Evolutionary conservation across 2,113 vertebrate genomes (phyloP), one percentile per base, ranked within the genome.

Genomic region (Paraplagusia blochii): DNA sequence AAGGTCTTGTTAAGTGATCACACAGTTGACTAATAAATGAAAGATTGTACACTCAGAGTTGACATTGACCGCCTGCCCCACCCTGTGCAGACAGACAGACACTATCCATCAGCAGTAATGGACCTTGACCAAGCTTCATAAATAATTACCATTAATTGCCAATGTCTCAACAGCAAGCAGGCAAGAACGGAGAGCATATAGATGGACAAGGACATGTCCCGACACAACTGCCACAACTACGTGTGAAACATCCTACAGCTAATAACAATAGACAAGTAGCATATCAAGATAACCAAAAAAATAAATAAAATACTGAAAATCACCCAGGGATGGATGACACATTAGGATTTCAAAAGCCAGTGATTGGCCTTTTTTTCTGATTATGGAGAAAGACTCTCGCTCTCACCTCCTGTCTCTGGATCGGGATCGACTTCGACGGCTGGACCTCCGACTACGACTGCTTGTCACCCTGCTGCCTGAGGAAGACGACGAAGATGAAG

Each of bases 401-500:
- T 14, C 80, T 76, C 50, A 81, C 77, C 79, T 80, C 42, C 53
- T 77, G 19, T 93, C 88, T 66, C 91, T 94, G 1, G 93, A 94
- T 8, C 91, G 87, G 2, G 94, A 95, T 12, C 92, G 90, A 19
- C 93, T 94, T 34, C 90, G 91, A 46, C 93, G 91, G 1, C 87
- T 91, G 1, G 92, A 86, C 35, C 92, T 94, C 35, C 92, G 94
- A 8, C 89, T 96, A 9, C 91, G 90, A 76, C 86, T 90, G 79
- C 88, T 88, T 39, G 91, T 91, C 0, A 87, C 86, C 45, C 93
- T 89, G 72, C 92, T 94, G 33, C 80, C 93, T 0, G 94, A 94
- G 50, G 95, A 97, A 46, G 93, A 95, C 17, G 94, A 95, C 0
- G 94, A 95, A 1, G 95, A 94, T 0, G 95, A 94, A 0, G 95